Percentiles rank a stretch among this genome's conserved stretches.
Evolutionary conservation across 2,888 invertebrate species (phyloP).

Genomic region (Drosophila flavopinicola): DNA sequence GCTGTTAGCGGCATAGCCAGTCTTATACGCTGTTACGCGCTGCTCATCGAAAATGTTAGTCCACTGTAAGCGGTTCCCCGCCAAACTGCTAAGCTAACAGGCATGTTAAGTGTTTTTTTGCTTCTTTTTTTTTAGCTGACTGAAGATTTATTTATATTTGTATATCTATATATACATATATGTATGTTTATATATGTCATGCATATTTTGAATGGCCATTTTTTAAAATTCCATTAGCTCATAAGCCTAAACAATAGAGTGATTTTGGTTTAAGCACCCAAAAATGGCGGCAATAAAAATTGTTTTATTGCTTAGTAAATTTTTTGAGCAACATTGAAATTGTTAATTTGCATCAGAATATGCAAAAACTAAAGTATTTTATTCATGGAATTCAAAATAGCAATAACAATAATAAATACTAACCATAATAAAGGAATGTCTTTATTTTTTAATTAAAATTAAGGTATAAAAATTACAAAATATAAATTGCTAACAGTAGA

Average conservation of each 20-base stretch:
- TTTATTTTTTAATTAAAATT: no score
- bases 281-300: conserved; percentile 39
- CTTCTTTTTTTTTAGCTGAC: conserved; percentile 1
- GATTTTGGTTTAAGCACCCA: conserved; percentile 27
- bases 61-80: conserved; percentile 24
- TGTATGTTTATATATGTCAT: no score
- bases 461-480: no score
- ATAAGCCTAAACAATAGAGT: conserved; percentile 50
- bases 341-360: not conserved
- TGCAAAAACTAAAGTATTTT: not conserved
- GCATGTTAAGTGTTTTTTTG: conserved; percentile 6
- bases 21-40: conserved; percentile 59
- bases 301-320: conserved; percentile 1
- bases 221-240: conserved; percentile 53
- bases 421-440: no score
- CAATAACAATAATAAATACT: not conserved
- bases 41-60: conserved; percentile 46
- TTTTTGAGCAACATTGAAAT: no score
- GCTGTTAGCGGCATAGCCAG: conserved; percentile 49
- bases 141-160: not conserved
- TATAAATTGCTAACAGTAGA: no score
- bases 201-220: conserved; percentile 23
- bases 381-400: not conserved
- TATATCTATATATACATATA: no score
- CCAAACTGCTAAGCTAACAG: conserved; percentile 8